Base-by-base conservation (phyloP, 1,140 invertebrate genomes). In the Diprion similis region DNA sequence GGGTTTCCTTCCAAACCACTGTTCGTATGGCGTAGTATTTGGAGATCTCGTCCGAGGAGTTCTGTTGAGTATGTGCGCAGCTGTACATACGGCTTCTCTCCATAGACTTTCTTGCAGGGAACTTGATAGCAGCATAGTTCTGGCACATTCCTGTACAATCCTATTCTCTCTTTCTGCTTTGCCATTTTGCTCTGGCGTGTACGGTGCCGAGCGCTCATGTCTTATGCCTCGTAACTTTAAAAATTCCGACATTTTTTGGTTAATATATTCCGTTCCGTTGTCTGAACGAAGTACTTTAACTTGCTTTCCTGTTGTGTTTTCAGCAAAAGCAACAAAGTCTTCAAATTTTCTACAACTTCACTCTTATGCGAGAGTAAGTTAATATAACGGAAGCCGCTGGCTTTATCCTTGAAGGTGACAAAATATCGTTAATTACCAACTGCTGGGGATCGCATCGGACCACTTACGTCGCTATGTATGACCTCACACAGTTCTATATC, bases 51-150 rank as follows among this genome's bases (percentile, higher is more conserved):
- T 70, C 4, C 46, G 46, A 10, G 75, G 72, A 47, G 51, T 19
- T 82, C 78, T 70, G 68, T 86, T 86, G 37, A 77, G 75, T 11
- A 83, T 72, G 70, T 85, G 80, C 10, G 72, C 75, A 0, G 83
- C 83, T 10, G 83, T 88, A 67, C 78, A 75, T 0, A 86, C 75
- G n/a, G 87, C 86, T 81, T 90, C 87, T 8, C 80, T 83, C 87
- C 86, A 90, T 59, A 86, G 79, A 1, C 75, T 66, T 64, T 82
- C 74, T 48, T 77, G 76, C 48, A 89, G 70, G 18, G 83, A 71
- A 47, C 80, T 73, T 18, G 77, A 74, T 47, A 78, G 59, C 9
- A 89, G 59, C 84, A 89, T 84, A 47, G 79, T 72, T 45, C 82
- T 66, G 2, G 85, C 85, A 70, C 71, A 79, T 71, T 89, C 83